Evolutionary conservation across 2,113 vertebrate genomes (phyloP).

Genomic region (Ivindomyrus marchei): DNA sequence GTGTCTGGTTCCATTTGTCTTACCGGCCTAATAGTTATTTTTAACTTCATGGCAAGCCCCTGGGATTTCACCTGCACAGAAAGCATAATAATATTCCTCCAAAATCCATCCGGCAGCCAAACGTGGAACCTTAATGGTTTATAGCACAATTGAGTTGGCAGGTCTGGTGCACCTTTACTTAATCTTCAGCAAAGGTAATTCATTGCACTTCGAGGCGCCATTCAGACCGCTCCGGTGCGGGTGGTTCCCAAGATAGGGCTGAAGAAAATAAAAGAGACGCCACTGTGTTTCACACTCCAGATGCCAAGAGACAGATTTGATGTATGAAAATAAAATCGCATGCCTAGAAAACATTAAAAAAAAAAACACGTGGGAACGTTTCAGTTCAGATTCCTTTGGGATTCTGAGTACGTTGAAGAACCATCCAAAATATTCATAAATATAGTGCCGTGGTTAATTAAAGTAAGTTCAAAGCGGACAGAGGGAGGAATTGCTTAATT

Average conservation of each 20-base stretch:
- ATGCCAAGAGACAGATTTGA: neutral
- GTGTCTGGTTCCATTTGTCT: conserved; percentile 14
- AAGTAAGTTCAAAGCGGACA: neutral
- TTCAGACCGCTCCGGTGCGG: neutral
- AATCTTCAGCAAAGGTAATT: neutral
- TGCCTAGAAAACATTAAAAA: neutral
- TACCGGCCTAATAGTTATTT: conserved; percentile 19
- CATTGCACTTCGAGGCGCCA: neutral
- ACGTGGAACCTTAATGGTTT: neutral
- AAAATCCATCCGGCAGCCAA: neutral
- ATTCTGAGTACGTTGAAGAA: neutral
- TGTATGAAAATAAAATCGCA: neutral
- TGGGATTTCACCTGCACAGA: conserved; percentile 19
- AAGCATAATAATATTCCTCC: neutral
- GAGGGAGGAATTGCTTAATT: neutral
- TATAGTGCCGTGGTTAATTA: neutral
- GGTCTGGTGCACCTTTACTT: neutral
- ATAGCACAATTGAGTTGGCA: neutral
- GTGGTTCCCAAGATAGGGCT: neutral
- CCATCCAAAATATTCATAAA: neutral
- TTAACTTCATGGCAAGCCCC: conserved; percentile 13
- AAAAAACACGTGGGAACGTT: neutral
- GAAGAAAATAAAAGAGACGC: neutral
- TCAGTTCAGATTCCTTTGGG: neutral
- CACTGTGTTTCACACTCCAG: neutral